These are phyloP conservation scores for Lottia scabra DNA, from an alignment of 2,888 invertebrate genomes.

Conservation along the genomic window DNA sequence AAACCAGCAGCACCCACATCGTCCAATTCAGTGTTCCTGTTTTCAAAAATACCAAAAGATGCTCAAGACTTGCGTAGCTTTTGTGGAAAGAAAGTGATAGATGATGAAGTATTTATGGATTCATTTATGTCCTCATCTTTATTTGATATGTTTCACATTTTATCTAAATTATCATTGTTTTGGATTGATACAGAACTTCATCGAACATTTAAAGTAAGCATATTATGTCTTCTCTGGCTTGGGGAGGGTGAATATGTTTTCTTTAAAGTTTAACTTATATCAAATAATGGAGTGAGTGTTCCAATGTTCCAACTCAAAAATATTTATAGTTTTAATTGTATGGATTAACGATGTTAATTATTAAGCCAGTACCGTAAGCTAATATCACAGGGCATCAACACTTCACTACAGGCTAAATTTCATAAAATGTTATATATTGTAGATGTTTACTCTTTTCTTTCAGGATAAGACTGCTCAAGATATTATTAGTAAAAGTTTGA, in stretches of 20 bases:
- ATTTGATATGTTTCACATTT: slow-evolving; percentile 40
- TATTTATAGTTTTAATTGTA: no score
- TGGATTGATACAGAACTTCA: slow-evolving; percentile 49
- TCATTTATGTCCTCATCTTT: slow-evolving; percentile 49
- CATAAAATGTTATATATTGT: no score
- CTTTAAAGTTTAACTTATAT: no score
- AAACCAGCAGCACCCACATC: not conserved
- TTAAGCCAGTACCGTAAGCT: no score
- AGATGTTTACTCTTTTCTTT: not conserved
- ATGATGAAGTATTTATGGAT: slow-evolving; percentile 55
- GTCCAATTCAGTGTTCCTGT: slow-evolving; percentile 47
- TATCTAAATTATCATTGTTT: slow-evolving; percentile 40
- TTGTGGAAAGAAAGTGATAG: slow-evolving; percentile 53
- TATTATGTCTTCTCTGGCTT: no score
- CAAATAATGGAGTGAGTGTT: no score
- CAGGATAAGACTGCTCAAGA: slow-evolving; percentile 11
- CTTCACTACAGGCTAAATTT: no score
- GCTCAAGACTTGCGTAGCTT: slow-evolving; percentile 38
- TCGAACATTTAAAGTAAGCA: not conserved
- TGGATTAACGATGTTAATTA: no score
- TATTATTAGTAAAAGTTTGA: slow-evolving; percentile 38
- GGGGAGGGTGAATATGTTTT: no score
- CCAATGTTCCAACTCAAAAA: no score
- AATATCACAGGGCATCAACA: no score
- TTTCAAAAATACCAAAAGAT: slow-evolving; percentile 46